Base-by-base conservation (phyloP, 2,888 invertebrate species). In the Nebria salina region DNA sequence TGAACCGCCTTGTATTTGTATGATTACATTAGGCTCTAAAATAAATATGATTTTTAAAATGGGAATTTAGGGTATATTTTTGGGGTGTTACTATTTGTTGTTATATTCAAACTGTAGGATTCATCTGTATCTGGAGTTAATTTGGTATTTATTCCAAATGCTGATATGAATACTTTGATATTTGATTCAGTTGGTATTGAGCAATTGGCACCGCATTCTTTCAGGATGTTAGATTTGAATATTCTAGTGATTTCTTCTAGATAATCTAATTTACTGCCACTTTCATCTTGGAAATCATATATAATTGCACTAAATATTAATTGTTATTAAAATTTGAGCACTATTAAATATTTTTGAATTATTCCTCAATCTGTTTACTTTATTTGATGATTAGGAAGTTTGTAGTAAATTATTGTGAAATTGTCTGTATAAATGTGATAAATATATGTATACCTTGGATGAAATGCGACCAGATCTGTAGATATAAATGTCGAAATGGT, bases 81-180 rank as follows among this genome's bases (percentile, higher is more conserved):
- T 72, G 13, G 68, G 41, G 79, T 83, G 20, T 80, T 83, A 93
- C 93, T 92, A 89, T 90, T 90, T 74, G 90, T 90, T 81, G 91
- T 89, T 11, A 94, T 88, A 83, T 91, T 90, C 72, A 95, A 87
- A 80, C 87, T 88, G 86, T 95, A 96, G 64, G 92, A 90, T 87
- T 96, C 95, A 83, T 93, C 91, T 0, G 95, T 95, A 1, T 89
- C 88, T 93, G 94, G 94, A 83, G 91, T 90, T 8, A 95, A 89
- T 0, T 87, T 86, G 4, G 91, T 84, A 83, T 90, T 89, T 2
- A 89, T 85, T 0, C 90, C 90, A 75, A 87, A 88, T 1, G 94
- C 90, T 0, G 89, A 89, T 2, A 94, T 88, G 85, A 90, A 89
- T 1, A 95, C 91, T n/a, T 90, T 87, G 20, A 94, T 89, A 5